Evolutionary conservation across 2,797 vertebrate species (phyloP).

Genomic region (Lepus townsendii): DNA sequence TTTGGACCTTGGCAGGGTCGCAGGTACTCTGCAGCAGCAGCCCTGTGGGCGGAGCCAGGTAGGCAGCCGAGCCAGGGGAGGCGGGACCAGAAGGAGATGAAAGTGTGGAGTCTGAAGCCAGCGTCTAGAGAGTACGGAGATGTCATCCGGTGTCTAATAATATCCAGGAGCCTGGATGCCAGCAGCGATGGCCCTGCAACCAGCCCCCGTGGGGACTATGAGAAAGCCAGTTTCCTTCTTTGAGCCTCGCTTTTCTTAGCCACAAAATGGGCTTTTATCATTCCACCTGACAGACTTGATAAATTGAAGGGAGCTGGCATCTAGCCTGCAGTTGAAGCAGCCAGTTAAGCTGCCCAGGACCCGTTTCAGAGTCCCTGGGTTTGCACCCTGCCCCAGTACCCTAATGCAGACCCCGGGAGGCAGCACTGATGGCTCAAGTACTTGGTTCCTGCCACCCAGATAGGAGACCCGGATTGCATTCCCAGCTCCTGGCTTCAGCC

Average conservation of each 20-base stretch:
- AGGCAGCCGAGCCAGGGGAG: neutral
- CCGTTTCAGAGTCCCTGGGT: too few species aligned
- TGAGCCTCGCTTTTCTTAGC: constrained; percentile 31
- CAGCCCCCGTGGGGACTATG: neutral
- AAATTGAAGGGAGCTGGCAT: neutral
- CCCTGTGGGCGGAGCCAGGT: neutral
- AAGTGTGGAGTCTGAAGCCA: neutral
- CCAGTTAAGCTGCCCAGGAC: too few species aligned
- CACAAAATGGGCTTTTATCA: neutral
- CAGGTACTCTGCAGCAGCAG: neutral
- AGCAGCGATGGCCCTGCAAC: neutral
- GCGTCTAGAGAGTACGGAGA: neutral
- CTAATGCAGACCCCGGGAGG: too few species aligned
- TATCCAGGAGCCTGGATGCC: neutral
- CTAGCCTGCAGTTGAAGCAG: too few species aligned
- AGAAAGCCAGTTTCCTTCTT: neutral
- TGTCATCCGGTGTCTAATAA: neutral
- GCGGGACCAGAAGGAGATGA: neutral
- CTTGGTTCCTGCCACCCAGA: too few species aligned
- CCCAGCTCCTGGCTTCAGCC: too few species aligned
- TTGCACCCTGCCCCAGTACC: too few species aligned
- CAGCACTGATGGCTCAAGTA: too few species aligned
- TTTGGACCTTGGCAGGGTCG: neutral
- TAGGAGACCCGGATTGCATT: too few species aligned
- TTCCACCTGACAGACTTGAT: neutral